phyloP scores from a whole-genome alignment of 2,113 vertebrate genomes.

The Thalassoma bifasciatum region DNA sequence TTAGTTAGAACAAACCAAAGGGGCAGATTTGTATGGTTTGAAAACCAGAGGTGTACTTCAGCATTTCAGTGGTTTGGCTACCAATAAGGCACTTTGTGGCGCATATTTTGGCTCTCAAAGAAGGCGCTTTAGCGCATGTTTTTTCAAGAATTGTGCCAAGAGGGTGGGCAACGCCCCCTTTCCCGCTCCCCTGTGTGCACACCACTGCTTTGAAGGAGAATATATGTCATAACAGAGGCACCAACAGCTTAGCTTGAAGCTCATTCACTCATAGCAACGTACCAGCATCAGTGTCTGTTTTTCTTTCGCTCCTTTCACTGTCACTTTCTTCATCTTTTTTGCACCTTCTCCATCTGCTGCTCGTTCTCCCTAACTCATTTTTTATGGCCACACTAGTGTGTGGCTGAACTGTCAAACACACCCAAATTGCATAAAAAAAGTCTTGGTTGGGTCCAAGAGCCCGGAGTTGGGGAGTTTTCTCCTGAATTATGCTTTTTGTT shows the following conservation, averaged over 20 bases:
- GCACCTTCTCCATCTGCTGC: constrained; percentile 20
- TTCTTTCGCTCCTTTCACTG: not conserved
- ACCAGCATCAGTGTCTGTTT: constrained; percentile 20
- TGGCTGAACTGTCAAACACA: constrained; percentile 45
- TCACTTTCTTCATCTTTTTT: constrained; percentile 11
- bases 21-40: no score
- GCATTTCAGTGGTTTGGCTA: no score
- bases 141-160: no score
- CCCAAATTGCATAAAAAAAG: constrained; percentile 42
- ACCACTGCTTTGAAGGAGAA: constrained; percentile 43
- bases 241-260: constrained; percentile 48
- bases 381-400: constrained; percentile 25
- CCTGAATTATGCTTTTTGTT: constrained; percentile 83
- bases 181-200: not conserved
- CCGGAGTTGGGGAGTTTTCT: constrained; percentile 65
- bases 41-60: no score
- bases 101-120: no score
- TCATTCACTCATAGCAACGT: constrained; percentile 48
- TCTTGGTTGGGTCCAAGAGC: constrained; percentile 47
- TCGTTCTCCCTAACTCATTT: not conserved
- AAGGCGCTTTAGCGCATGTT: no score
- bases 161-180: no score
- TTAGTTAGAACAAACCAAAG: no score
- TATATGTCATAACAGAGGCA: constrained; percentile 39
- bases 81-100: no score